Evolutionary conservation across 2,888 invertebrate species (phyloP).

Genomic region (Diadromus collaris): DNA sequence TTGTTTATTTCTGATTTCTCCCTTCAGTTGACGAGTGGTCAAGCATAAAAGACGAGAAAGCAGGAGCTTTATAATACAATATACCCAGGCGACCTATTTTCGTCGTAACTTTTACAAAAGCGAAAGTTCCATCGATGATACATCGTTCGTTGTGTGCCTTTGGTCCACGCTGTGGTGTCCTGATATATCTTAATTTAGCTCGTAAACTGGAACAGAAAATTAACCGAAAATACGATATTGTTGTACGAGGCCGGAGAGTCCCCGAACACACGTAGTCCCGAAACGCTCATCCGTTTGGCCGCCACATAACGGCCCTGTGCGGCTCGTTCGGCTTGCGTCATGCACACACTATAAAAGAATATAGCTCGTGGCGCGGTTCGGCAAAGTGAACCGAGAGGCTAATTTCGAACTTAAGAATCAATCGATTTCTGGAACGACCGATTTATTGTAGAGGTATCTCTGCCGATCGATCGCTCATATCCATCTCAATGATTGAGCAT

Average conservation of each 20-base stretch:
- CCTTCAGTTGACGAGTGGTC: too few species aligned
- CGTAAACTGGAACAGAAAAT: slow-evolving; percentile 28
- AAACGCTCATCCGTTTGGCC: slow-evolving; percentile 47
- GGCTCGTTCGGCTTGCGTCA: slow-evolving; percentile 34
- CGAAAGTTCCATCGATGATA: background rate
- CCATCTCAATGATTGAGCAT: background rate
- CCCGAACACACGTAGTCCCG: slow-evolving; percentile 34
- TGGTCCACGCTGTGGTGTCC: background rate
- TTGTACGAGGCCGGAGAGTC: slow-evolving; percentile 1
- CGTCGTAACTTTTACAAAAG: background rate
- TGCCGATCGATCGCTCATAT: slow-evolving; percentile 2
- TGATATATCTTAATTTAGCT: slow-evolving; percentile 47
- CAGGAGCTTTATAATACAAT: background rate
- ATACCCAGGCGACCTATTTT: background rate
- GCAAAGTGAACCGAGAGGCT: slow-evolving; percentile 40
- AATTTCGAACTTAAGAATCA: slow-evolving; percentile 33
- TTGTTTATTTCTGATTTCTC: too few species aligned
- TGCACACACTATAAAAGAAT: slow-evolving; percentile 4
- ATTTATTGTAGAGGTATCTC: slow-evolving; percentile 33
- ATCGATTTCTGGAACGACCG: slow-evolving; percentile 22
- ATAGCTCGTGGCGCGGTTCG: background rate
- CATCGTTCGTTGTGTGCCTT: background rate
- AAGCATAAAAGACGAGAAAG: background rate
- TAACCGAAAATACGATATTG: slow-evolving; percentile 14
- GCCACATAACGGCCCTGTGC: slow-evolving; percentile 15